Base-by-base conservation (phyloP, 2,113 vertebrate species). In the Ondatra zibethicus region DNA sequence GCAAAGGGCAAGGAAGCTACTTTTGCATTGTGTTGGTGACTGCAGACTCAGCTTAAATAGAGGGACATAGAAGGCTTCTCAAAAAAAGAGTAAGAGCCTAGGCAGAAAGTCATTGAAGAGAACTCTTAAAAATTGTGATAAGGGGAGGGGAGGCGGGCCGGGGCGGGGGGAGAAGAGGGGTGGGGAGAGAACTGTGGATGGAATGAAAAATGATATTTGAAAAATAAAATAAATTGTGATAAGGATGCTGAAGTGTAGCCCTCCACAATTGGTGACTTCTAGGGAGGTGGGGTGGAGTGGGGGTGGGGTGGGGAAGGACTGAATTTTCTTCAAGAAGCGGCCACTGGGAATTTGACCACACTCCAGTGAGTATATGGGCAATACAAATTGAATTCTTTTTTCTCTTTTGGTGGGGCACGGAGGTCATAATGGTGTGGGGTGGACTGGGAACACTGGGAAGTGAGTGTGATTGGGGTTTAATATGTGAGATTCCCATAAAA, bases 131-230 rank as follows among this genome's bases (percentile, higher is more conserved):
- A 39, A 3, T n/a, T n/a, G 70, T 72, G 70, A 39, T n/a, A 36
- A 17, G 17, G 36, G 55, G 16, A 17, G 3, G 14, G 0, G 16
- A n/a, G n/a, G n/a, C n/a, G n/a, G n/a, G n/a, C n/a, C n/a, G 55
- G 55, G 55, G 16, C 4, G 16, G 55, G 3, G 52, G 13, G 16
- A 19, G 19, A 55, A 55, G 55, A 55, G 52, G 52, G 52, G 14
- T 55, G 55, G 16, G 52, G 52, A 14, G 14, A 55, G 55, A 55
- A 19, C 55, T 19, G 16, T 17, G 55, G 16, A 55, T 55, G 55
- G 55, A 55, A 55, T 55, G 55, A 5, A 55, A 55, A 55, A 55
- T 55, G 5, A 55, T 17, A 55, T 19, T 55, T 55, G 19, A 55
- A 55, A 55, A 55, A 55, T 55, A 55, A 55, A 55, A 55, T 55